Evolutionary conservation across 1,140 invertebrate species (phyloP), one percentile per base, ranked within the genome.

Genomic region (Tetramorium simillimum): DNA sequence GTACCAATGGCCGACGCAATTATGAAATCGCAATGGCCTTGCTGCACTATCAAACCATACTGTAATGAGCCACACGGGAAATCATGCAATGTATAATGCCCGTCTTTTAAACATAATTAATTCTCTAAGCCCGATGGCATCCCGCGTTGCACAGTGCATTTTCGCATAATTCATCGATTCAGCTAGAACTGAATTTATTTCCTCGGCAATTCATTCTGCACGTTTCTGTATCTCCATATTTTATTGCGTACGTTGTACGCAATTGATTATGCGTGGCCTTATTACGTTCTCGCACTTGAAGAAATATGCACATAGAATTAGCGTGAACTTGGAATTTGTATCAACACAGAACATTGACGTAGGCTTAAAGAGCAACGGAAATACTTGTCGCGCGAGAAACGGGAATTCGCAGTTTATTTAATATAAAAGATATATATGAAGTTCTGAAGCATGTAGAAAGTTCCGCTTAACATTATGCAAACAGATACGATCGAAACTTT

Each of bases 61-160:
- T n/a, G 5, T 43, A 65, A 78, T 46, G 62, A 76, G 60, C 58
- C 82, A 77, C 82, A 14, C 49, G 73, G 82, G 73, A 85, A 85
- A 85, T 85, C 73, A 85, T 53, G 70, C 81, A 21, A 84, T 62
- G 40, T 85, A 16, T 78, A 49, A 73, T 73, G 40, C 43, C 14
- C 16, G 43, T 40, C 46, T 51, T 53, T 56, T 14, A 78, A 78
- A 65, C 60, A 53, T 53, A 46, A 73, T 73, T 73, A 75, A 84
- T 24, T 49, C 18, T 46, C 18, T 9, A 60, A 49, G 18, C 69
- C 6, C 9, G 65, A 81, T 65, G n/a, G n/a, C 5, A 49, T 60
- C 4, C 3, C 18, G 5, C 33, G 14, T 51, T 80, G 43, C 43
- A 24, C 14, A 14, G n/a, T 51, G 46, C 33, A 60, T 49, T 75